Conservation (phyloP, 2,797 vertebrate genomes). For the Macropus fuliginosus region DNA sequence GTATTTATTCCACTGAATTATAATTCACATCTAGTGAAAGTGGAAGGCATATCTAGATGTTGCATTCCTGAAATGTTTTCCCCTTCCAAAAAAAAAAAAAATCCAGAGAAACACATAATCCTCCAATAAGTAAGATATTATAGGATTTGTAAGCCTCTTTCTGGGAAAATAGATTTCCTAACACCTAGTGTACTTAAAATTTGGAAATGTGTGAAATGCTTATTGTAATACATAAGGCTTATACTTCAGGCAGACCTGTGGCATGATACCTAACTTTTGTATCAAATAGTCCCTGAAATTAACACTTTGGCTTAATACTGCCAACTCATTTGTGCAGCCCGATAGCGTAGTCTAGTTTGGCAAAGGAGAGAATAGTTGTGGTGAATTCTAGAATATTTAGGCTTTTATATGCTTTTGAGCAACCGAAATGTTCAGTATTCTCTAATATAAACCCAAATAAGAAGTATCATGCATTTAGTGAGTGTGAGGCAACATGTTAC, state of each 20-base stretch:
- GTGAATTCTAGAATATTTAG: not conserved
- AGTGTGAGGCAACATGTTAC: not conserved
- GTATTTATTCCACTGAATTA: slow-evolving; percentile 34
- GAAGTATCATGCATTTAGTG: not conserved
- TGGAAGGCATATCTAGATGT: slow-evolving; percentile 42
- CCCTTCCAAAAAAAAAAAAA: slow-evolving; percentile 71
- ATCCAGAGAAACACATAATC: slow-evolving; percentile 8
- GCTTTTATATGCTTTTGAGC: not conserved
- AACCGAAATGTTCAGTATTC: not conserved
- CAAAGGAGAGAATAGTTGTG: not conserved
- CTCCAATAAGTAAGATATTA: slow-evolving; percentile 54
- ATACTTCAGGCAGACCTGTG: not conserved
- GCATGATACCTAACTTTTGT: not conserved
- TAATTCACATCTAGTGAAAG: slow-evolving; percentile 55
- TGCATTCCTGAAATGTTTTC: slow-evolving; percentile 17
- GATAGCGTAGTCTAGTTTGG: not conserved
- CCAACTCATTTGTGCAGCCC: not conserved
- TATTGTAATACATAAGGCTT: not conserved
- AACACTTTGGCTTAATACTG: not conserved
- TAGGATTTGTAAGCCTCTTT: slow-evolving; percentile 62
- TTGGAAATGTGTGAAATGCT: slow-evolving; percentile 14
- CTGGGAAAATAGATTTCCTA: slow-evolving; percentile 59
- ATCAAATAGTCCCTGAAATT: slow-evolving; percentile 34
- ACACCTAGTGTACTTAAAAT: slow-evolving; percentile 15
- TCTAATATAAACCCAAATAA: not conserved